phyloP scores from a whole-genome alignment of 1,140 invertebrate genomes.

The Onthophagus taurus region DNA sequence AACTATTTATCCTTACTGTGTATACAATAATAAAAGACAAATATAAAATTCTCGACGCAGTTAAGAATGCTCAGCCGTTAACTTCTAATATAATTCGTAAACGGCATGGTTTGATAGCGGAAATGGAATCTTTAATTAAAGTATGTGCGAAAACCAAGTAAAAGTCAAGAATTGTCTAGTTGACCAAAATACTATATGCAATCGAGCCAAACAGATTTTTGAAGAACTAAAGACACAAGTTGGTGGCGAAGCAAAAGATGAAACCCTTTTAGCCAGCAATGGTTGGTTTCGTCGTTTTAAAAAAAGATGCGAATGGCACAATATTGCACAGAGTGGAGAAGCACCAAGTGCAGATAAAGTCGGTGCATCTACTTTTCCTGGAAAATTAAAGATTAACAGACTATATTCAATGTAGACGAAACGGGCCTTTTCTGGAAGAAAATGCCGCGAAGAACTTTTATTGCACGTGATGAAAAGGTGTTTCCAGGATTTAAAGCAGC shows the following conservation, averaged over 20 bases:
- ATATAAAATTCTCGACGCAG: slow-evolving; percentile 21
- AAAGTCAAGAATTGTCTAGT: slow-evolving; percentile 3
- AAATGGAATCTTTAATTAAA: slow-evolving; percentile 25
- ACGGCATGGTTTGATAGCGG: slow-evolving; percentile 23
- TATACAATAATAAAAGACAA: slow-evolving; percentile 26
- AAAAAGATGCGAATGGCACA: slow-evolving; percentile 24
- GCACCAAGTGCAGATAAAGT: slow-evolving; percentile 29
- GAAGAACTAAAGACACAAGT: background rate
- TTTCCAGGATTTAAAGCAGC: slow-evolving; percentile 7
- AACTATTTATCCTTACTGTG: slow-evolving; percentile 26
- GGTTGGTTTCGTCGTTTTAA: slow-evolving; percentile 38
- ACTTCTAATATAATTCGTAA: slow-evolving; percentile 9
- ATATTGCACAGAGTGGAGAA: slow-evolving; percentile 31
- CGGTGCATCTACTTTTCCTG: slow-evolving; percentile 21
- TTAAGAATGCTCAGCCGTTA: slow-evolving; percentile 12
- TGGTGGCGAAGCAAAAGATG: slow-evolving; percentile 3
- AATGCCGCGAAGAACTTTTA: slow-evolving; percentile 38
- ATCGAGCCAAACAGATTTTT: slow-evolving; percentile 9
- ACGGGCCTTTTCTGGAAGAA: slow-evolving; percentile 36
- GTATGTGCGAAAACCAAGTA: slow-evolving; percentile 22
- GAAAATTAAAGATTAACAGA: slow-evolving; percentile 1
- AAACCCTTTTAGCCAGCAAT: slow-evolving; percentile 25
- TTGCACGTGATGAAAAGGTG: slow-evolving; percentile 33
- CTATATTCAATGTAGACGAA: slow-evolving; percentile 7
- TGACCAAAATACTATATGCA: slow-evolving; percentile 13